Percentiles rank a stretch among this genome's conserved stretches.
phyloP scores from a whole-genome alignment of 1,140 invertebrate genomes.

The Parasteatoda tepidariorum region DNA sequence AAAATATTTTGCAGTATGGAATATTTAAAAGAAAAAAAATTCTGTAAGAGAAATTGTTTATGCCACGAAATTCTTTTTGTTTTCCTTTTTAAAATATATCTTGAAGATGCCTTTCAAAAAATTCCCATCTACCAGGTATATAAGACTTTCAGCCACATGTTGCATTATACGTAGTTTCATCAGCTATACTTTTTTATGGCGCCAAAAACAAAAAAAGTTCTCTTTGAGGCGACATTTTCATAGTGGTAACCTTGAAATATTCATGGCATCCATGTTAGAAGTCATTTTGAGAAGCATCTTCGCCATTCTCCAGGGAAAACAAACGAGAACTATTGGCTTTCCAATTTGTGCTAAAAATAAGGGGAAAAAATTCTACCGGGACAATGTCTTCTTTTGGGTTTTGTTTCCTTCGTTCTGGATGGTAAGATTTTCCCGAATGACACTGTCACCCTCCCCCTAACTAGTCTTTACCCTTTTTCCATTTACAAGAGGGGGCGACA shows the following conservation, averaged over 20 bases:
- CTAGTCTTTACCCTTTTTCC: background rate
- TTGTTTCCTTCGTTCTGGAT: background rate
- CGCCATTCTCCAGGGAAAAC: background rate
- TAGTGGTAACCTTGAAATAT: background rate
- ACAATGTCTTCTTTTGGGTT: background rate
- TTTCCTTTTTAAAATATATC: too few species aligned
- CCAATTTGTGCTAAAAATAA: background rate
- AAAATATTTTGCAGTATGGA: too few species aligned
- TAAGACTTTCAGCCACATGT: too few species aligned
- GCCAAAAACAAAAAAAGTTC: too few species aligned
- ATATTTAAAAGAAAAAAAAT: too few species aligned
- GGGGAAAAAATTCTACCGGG: too few species aligned
- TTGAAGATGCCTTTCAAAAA: too few species aligned
- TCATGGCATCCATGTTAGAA: background rate
- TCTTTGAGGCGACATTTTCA: background rate
- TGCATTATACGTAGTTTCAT: too few species aligned
- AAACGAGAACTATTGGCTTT: slow-evolving; percentile 9
- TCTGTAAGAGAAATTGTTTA: too few species aligned
- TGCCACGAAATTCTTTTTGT: too few species aligned
- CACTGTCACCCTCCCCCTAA: background rate
- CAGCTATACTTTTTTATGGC: too few species aligned
- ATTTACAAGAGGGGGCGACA: slow-evolving; percentile 10
- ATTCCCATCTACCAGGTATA: too few species aligned
- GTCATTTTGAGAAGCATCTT: background rate
- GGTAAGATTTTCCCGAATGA: slow-evolving; percentile 27